Percentiles rank a stretch among this genome's conserved stretches.
Evolutionary conservation across 2,888 invertebrate species (phyloP).

Genomic region (Elaeidobius kamerunicus): DNA sequence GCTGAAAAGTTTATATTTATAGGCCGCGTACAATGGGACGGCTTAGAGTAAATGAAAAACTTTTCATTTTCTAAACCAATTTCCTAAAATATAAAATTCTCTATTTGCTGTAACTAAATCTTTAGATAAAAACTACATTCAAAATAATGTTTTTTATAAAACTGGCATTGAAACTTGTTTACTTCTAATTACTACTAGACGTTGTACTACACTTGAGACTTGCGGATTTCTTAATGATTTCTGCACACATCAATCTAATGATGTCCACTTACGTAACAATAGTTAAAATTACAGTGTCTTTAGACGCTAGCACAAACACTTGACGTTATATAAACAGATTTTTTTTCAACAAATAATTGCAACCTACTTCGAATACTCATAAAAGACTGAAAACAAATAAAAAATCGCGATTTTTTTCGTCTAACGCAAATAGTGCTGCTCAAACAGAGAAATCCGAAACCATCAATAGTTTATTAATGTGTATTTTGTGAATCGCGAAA

Average conservation of each 20-base stretch:
- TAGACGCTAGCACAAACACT: slow-evolving; percentile 14
- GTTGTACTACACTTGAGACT: background rate
- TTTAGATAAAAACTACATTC: background rate
- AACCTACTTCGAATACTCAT: slow-evolving; percentile 16
- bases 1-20: too few species aligned
- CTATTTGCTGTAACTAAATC: background rate
- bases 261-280: slow-evolving; percentile 12
- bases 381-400: slow-evolving; percentile 8
- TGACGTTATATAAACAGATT: slow-evolving; percentile 8
- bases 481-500: too few species aligned
- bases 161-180: background rate
- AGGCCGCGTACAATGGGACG: background rate
- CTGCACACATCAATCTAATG: background rate
- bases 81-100: background rate
- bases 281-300: slow-evolving; percentile 15
- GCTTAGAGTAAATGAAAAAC: background rate
- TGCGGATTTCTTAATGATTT: slow-evolving; percentile 1
- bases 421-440: slow-evolving; percentile 3
- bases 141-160: background rate
- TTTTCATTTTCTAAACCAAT: background rate
- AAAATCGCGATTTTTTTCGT: slow-evolving; percentile 10
- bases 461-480: too few species aligned
- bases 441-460: slow-evolving; percentile 16
- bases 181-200: background rate
- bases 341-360: slow-evolving; percentile 13